Conservation (phyloP, 2,888 invertebrate species). For the Syritta pipiens region DNA sequence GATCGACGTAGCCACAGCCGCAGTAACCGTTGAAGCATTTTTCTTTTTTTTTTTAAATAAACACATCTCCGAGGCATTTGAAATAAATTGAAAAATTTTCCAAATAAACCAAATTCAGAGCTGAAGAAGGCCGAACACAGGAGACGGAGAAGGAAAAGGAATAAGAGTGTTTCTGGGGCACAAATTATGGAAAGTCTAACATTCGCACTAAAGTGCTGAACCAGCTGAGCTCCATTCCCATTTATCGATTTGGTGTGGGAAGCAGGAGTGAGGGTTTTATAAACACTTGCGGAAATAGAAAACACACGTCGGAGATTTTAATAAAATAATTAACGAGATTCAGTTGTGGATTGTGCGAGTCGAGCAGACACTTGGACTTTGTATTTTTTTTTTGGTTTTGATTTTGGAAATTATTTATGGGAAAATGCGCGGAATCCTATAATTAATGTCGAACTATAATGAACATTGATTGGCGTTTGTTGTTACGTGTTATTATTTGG, state of each 20-base stretch:
- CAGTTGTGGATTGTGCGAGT: not conserved
- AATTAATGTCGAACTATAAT: conserved; percentile 57
- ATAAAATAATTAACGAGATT: conserved; percentile 35
- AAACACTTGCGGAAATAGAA: conserved; percentile 61
- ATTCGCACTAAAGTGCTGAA: conserved; percentile 10
- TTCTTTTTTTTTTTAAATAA: conserved; percentile 65
- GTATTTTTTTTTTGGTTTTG: too few relatives aligned
- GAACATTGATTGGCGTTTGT: conserved; percentile 49
- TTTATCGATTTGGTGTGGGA: conserved; percentile 11
- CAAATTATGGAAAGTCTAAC: conserved; percentile 45
- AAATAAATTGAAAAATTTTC: conserved; percentile 51
- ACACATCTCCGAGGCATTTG: conserved; percentile 42
- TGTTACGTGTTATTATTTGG: conserved; percentile 40
- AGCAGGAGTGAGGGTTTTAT: conserved; percentile 8
- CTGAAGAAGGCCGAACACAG: too few relatives aligned
- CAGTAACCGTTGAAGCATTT: conserved; percentile 52
- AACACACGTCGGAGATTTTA: conserved; percentile 36
- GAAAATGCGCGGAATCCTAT: conserved; percentile 31
- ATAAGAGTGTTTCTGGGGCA: conserved; percentile 17
- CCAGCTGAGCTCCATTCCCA: conserved; percentile 29
- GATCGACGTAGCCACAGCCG: too few relatives aligned
- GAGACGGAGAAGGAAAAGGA: conserved; percentile 5
- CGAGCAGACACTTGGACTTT: not conserved
- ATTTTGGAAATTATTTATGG: conserved; percentile 29
- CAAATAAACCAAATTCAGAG: too few relatives aligned